Conservation (phyloP, 2,888 invertebrate genomes). For the Stenchaetothrips biformis region DNA sequence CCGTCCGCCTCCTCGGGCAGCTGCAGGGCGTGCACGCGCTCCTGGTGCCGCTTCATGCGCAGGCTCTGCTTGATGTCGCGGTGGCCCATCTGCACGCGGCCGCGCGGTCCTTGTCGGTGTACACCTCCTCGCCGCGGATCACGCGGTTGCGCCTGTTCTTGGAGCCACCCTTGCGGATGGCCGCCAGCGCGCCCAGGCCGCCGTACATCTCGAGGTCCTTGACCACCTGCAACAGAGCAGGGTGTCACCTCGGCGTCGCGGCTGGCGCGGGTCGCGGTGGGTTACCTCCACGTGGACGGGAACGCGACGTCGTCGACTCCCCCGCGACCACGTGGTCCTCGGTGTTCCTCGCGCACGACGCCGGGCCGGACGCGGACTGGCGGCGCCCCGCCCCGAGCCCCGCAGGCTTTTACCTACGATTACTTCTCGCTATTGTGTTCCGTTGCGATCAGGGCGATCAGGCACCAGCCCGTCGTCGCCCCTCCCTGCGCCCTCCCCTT, state of each 20-base stretch:
- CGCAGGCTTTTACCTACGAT: no score
- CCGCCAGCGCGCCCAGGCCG: conserved; percentile 28
- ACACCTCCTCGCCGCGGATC: conserved; percentile 61
- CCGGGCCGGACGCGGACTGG: neutral
- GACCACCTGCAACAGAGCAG: conserved; percentile 28
- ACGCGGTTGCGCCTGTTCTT: neutral
- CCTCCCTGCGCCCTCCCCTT: no score
- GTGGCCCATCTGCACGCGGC: conserved; percentile 80
- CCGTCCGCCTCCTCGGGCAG: conserved; percentile 76
- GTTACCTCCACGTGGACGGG: no score
- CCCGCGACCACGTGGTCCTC: neutral
- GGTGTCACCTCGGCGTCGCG: no score
- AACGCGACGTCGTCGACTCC: neutral
- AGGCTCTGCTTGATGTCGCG: conserved; percentile 82
- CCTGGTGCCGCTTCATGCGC: conserved; percentile 72
- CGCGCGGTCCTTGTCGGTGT: conserved; percentile 86
- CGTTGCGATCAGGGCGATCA: neutral
- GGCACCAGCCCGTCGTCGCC: no score
- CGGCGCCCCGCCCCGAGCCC: no score
- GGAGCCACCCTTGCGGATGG: neutral
- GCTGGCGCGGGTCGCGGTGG: no score
- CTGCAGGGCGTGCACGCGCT: conserved; percentile 64
- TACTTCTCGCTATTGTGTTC: no score
- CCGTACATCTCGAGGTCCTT: conserved; percentile 28
- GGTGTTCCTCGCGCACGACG: no score